Conservation (phyloP, 2,797 vertebrate species). For the Carduelis carduelis region DNA sequence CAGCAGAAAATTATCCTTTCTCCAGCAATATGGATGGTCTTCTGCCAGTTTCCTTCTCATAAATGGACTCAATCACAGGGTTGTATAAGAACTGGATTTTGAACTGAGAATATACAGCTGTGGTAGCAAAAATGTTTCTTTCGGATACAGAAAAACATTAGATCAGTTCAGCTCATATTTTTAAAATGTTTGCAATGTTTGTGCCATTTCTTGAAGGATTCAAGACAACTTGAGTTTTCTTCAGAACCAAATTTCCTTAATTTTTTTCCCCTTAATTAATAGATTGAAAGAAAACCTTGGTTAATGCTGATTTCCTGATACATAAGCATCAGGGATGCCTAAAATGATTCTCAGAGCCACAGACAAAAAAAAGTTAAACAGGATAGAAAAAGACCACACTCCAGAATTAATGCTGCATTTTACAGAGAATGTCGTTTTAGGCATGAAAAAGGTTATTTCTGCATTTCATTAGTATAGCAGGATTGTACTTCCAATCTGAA, state of each 20-base stretch:
- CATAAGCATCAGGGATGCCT: neutral
- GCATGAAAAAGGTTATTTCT: neutral
- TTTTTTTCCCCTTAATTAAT: fast-evolving
- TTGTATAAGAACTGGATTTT: neutral
- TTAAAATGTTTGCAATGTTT: neutral
- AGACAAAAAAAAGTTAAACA: neutral
- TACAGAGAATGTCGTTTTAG: neutral
- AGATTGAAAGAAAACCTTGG: neutral
- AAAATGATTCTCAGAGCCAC: neutral
- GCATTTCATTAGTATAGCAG: neutral
- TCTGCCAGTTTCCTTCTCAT: neutral
- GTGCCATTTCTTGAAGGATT: neutral
- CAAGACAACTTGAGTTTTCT: neutral
- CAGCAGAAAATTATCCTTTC: neutral
- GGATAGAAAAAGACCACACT: neutral
- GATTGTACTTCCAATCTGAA: neutral
- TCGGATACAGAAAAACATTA: neutral
- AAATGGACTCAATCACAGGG: neutral
- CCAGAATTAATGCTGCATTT: neutral
- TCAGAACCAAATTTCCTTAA: neutral
- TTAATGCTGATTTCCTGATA: neutral
- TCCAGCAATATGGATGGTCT: neutral
- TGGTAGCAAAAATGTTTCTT: neutral
- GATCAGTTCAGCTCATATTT: neutral
- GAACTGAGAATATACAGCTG: neutral